Percentiles rank a stretch among this genome's conserved stretches.
Conservation (phyloP, 1,140 invertebrate species). For the Conopomorpha cramerella region DNA sequence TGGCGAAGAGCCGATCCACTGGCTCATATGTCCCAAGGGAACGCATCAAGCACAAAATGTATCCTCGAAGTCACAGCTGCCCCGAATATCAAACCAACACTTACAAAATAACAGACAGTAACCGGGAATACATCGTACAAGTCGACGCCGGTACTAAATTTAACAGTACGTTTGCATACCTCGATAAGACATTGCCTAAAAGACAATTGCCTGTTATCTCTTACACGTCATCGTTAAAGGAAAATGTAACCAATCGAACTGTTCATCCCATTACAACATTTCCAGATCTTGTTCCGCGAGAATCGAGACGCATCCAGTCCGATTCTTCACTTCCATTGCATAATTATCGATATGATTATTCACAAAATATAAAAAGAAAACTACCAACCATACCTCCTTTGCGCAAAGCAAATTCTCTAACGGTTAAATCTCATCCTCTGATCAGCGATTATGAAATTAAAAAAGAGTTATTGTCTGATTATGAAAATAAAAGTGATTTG, state of each 20-base stretch:
- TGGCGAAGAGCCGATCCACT: slow-evolving; percentile 22
- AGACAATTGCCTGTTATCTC: background rate
- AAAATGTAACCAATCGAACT: too few species aligned
- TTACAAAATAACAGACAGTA: slow-evolving; percentile 23
- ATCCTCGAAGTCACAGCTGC: slow-evolving; percentile 21
- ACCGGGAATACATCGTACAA: slow-evolving; percentile 21
- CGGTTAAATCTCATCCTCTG: slow-evolving; percentile 6
- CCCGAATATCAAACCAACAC: slow-evolving; percentile 20
- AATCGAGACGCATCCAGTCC: background rate
- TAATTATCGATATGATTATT: background rate
- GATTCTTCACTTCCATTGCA: background rate
- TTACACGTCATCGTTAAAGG: too few species aligned
- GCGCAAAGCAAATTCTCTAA: background rate
- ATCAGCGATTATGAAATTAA: slow-evolving; percentile 3
- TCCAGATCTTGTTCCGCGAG: slow-evolving; percentile 4
- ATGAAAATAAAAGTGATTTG: slow-evolving; percentile 9
- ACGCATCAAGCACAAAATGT: slow-evolving; percentile 11
- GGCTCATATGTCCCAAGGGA: slow-evolving; percentile 16
- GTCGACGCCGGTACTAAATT: too few species aligned
- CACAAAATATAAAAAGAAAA: background rate
- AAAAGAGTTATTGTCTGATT: too few species aligned
- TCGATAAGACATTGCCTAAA: slow-evolving; percentile 3
- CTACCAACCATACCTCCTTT: background rate
- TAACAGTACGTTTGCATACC: too few species aligned
- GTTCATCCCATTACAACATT: slow-evolving; percentile 6